Evolutionary conservation across 2,113 vertebrate genomes (phyloP).

Genomic region (Aptenodytes patagonicus): DNA sequence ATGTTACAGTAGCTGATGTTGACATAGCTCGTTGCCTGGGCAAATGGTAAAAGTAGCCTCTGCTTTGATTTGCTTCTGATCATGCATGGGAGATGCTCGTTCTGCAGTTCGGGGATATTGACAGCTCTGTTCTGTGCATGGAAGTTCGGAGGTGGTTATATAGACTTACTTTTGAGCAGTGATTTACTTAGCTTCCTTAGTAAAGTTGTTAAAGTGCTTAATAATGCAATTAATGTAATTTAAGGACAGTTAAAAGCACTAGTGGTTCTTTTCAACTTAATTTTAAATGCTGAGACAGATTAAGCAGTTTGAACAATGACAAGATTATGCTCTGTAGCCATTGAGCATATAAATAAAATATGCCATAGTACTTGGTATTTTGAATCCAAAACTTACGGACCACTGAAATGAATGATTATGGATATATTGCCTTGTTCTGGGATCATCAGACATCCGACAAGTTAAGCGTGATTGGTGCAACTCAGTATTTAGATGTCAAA

Average conservation of each 20-base stretch:
- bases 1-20: neutral
- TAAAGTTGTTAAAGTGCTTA: slow-evolving; percentile 54
- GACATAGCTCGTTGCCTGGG: neutral
- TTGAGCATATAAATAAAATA: neutral
- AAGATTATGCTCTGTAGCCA: neutral
- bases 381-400: neutral
- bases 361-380: neutral
- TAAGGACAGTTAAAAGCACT: slow-evolving; percentile 53
- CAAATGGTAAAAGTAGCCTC: neutral
- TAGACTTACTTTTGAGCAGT: neutral
- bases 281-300: slow-evolving; percentile 50
- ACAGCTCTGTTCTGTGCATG: neutral
- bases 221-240: slow-evolving; percentile 48
- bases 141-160: neutral
- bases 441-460: neutral
- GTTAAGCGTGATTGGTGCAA: neutral
- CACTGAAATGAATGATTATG: neutral
- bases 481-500: neutral
- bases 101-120: neutral
- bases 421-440: neutral
- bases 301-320: slow-evolving; percentile 28
- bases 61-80: neutral
- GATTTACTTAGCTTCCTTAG: slow-evolving; percentile 44
- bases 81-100: fast-evolving
- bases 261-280: slow-evolving; percentile 53